These are phyloP conservation scores for Tragelaphus eurycerus DNA, from an alignment of 2,797 vertebrate species.

Conservation along the genomic window DNA sequence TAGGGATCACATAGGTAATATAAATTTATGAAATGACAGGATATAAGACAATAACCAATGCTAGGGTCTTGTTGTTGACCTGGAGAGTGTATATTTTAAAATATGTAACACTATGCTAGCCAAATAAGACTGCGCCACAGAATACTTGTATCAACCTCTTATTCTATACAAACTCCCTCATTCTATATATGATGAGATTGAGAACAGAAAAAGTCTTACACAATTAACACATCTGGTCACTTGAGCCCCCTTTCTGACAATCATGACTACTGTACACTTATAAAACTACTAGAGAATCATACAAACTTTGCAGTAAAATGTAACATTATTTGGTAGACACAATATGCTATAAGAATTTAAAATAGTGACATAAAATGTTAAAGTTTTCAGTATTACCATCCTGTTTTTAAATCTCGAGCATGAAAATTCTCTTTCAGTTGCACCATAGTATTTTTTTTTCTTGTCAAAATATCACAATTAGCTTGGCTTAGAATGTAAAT, in stretches of 20 bases:
- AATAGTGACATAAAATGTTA: background rate
- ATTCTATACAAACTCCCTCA: background rate
- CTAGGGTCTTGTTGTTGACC: background rate
- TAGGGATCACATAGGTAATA: background rate
- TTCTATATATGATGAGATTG: background rate
- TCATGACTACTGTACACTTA: background rate
- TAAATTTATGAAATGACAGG: background rate
- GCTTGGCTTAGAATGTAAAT: background rate
- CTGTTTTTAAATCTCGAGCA: background rate
- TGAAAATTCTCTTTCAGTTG: background rate
- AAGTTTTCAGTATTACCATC: background rate
- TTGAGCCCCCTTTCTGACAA: background rate
- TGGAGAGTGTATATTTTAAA: background rate
- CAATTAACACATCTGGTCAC: background rate
- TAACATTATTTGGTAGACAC: background rate
- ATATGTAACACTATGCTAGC: background rate
- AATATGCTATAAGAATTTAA: background rate
- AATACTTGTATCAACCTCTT: background rate
- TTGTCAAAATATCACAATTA: background rate
- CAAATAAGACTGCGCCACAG: background rate
- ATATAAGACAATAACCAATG: background rate
- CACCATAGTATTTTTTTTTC: background rate
- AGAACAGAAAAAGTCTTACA: background rate
- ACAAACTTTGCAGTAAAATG: background rate
- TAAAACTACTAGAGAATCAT: background rate